Conservation (phyloP, 2,797 vertebrate genomes). For the Apogon talboti region DNA sequence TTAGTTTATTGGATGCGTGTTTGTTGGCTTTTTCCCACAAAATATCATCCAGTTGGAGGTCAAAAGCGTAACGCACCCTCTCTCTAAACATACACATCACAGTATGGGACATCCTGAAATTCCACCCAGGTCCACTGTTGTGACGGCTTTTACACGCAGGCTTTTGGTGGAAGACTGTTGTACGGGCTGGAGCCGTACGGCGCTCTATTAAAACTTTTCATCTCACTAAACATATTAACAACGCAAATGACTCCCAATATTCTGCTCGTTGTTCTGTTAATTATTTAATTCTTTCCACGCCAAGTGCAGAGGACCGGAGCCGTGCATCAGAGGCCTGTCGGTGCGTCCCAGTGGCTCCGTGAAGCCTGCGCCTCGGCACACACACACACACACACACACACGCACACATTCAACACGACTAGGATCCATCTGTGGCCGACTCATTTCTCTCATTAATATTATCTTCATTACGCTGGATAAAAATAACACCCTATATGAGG, state of each 20-base stretch:
- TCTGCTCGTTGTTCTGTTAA: not conserved
- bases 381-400: too few species aligned
- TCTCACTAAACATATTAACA: not conserved
- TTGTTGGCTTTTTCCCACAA: not conserved
- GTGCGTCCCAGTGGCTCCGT: slow-evolving; percentile 30
- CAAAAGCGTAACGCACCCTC: not conserved
- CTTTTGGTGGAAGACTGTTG: not conserved
- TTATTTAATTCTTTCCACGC: not conserved
- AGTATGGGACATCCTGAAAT: slow-evolving; percentile 1
- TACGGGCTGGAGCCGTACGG: not conserved
- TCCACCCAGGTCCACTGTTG: not conserved
- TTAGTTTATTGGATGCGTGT: not conserved
- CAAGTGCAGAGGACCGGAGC: not conserved
- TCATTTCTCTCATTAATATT: slow-evolving; percentile 4
- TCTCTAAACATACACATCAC: not conserved
- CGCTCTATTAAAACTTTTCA: slow-evolving; percentile 11
- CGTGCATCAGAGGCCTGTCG: slow-evolving; percentile 27
- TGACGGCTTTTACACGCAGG: slow-evolving; percentile 1
- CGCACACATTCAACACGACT: not conserved
- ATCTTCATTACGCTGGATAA: not conserved
- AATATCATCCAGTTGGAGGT: not conserved
- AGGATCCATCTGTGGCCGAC: not conserved
- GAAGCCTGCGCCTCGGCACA: slow-evolving; percentile 8
- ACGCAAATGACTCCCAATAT: not conserved
- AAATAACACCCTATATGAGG: slow-evolving; percentile 2